phyloP scores from a whole-genome alignment of 2,888 invertebrate genomes.

The Physocephala rufipes region DNA sequence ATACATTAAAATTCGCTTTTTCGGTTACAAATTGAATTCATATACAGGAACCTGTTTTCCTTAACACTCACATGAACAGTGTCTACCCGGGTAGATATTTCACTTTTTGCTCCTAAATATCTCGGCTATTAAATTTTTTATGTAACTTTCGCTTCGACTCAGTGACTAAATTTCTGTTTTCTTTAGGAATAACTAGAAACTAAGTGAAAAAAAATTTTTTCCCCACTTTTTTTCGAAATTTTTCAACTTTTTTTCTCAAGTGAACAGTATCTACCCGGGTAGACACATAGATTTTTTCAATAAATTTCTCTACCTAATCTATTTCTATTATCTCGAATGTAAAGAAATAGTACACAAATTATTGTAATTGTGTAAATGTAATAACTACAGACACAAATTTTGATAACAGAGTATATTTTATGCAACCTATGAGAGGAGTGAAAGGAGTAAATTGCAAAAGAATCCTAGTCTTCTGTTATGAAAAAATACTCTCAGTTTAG shows the following conservation, averaged over 20 bases:
- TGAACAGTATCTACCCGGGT: not conserved
- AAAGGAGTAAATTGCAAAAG: not conserved
- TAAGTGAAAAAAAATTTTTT: no score
- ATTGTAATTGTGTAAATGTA: not conserved
- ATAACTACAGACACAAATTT: not conserved
- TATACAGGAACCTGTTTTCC: no score
- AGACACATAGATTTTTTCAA: not conserved
- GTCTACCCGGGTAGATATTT: not conserved
- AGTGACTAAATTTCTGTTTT: not conserved
- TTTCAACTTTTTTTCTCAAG: no score
- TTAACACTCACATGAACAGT: constrained; percentile 5
- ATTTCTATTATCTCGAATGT: not conserved
- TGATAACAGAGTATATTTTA: not conserved
- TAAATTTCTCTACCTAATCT: not conserved
- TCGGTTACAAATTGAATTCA: no score
- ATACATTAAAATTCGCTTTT: no score
- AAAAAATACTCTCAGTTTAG: constrained; percentile 2
- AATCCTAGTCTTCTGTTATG: not conserved
- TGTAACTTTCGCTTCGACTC: not conserved
- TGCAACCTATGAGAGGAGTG: not conserved
- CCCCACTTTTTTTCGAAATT: no score
- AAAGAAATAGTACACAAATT: not conserved
- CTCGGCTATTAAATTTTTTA: not conserved
- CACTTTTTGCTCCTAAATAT: no score
- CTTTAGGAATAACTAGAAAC: no score